phyloP scores from a whole-genome alignment of 2,888 invertebrate genomes.

The Tiliacea aurago region DNA sequence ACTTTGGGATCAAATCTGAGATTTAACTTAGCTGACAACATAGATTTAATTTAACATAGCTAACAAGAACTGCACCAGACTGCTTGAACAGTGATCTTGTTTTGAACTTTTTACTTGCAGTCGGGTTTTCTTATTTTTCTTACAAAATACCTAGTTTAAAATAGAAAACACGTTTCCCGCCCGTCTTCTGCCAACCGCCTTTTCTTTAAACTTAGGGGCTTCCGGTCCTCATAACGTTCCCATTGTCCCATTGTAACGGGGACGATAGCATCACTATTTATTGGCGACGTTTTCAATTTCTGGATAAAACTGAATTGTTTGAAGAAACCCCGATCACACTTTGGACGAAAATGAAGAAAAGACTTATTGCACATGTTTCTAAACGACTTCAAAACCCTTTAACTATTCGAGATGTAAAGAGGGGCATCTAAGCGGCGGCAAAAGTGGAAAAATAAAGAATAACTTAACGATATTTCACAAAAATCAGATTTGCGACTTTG shows the following conservation, averaged over 20 bases:
- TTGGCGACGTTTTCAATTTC: slow-evolving; percentile 21
- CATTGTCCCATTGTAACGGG: slow-evolving; percentile 22
- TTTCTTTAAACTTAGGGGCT: background rate
- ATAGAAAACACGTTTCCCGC: too few species aligned
- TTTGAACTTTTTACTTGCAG: background rate
- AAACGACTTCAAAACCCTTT: background rate
- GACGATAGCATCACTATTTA: slow-evolving; percentile 32
- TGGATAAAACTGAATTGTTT: slow-evolving; percentile 18
- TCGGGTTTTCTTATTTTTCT: too few species aligned
- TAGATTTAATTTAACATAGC: too few species aligned
- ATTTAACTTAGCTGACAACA: too few species aligned
- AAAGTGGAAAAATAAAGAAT: too few species aligned
- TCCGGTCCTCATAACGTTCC: background rate
- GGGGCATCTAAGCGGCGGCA: too few species aligned
- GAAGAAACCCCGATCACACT: slow-evolving; percentile 21
- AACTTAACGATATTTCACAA: too few species aligned
- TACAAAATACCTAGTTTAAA: too few species aligned
- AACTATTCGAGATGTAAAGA: too few species aligned
- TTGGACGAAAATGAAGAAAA: background rate
- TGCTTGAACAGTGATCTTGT: background rate
- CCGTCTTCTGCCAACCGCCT: background rate
- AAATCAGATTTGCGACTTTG: too few species aligned
- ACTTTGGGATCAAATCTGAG: too few species aligned
- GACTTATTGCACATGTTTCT: background rate
- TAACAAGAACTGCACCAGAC: background rate